These are phyloP conservation scores for Danio kyathit DNA, from an alignment of 2,797 vertebrate species.

Conservation along the genomic window DNA sequence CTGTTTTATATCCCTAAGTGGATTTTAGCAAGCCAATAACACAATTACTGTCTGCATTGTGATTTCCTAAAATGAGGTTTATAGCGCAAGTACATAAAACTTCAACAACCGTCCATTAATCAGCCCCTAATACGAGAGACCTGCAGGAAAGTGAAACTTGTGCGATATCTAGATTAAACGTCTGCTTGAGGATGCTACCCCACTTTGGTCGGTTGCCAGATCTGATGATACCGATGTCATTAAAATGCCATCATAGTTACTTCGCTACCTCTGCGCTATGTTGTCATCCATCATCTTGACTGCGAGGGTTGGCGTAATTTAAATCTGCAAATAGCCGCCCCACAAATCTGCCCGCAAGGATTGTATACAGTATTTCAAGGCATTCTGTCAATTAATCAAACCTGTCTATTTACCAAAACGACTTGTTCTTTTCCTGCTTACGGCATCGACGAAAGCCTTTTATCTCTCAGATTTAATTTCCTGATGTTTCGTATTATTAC, in stretches of 20 bases:
- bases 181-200: constrained; percentile 48
- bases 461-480: constrained; percentile 36
- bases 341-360: constrained; percentile 32
- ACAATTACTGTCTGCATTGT: constrained; percentile 32
- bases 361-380: constrained; percentile 30
- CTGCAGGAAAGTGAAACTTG: constrained; percentile 46
- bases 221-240: constrained; percentile 58
- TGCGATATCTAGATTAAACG: constrained; percentile 49
- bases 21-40: constrained; percentile 34
- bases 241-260: constrained; percentile 63
- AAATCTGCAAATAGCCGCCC: constrained; percentile 52
- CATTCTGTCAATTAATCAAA: constrained; percentile 50
- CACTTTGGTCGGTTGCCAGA: constrained; percentile 50
- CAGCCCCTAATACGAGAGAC: constrained; percentile 37
- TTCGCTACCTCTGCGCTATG: constrained; percentile 55
- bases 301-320: constrained; percentile 59
- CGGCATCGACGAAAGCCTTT: constrained; percentile 19
- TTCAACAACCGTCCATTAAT: constrained; percentile 49
- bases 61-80: constrained; percentile 24
- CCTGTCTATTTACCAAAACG: constrained; percentile 24
- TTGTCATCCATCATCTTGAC: constrained; percentile 56
- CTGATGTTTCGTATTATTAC: constrained; percentile 27
- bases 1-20: constrained; percentile 33
- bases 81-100: constrained; percentile 29
- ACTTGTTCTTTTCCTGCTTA: constrained; percentile 20